These are phyloP conservation scores for Limonius californicus DNA, from an alignment of 1,140 invertebrate genomes.

Conservation along the genomic window DNA sequence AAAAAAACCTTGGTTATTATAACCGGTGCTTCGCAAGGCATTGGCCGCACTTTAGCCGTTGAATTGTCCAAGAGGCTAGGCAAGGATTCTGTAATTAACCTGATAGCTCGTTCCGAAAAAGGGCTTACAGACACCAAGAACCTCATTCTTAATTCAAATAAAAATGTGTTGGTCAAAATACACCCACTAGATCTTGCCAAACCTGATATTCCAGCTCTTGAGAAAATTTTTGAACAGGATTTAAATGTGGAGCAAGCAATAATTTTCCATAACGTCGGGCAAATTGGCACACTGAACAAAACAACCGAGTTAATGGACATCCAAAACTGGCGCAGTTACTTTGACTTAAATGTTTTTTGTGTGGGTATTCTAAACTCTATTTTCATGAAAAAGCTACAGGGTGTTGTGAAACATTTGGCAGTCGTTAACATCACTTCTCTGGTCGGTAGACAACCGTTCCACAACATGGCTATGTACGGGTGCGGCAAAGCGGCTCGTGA, in stretches of 20 bases:
- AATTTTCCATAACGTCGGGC: conserved; percentile 88
- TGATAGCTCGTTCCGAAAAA: conserved; percentile 68
- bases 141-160: conserved; percentile 51
- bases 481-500: conserved; percentile 87
- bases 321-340: conserved; percentile 62
- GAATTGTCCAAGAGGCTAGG: conserved; percentile 55
- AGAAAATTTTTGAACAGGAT: conserved; percentile 42
- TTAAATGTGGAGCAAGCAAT: conserved; percentile 56
- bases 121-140: conserved; percentile 62
- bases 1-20: conserved; percentile 59
- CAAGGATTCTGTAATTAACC: conserved; percentile 61
- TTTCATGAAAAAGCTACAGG: conserved; percentile 59
- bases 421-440: conserved; percentile 89
- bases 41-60: conserved; percentile 73
- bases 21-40: conserved; percentile 85
- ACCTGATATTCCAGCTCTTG: conserved; percentile 49
- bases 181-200: conserved; percentile 58
- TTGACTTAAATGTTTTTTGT: conserved; percentile 76
- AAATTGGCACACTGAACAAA: conserved; percentile 70
- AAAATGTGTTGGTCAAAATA: conserved; percentile 51
- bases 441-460: conserved; percentile 70
- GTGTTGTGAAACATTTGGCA: conserved; percentile 49
- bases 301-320: conserved; percentile 59
- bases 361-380: conserved; percentile 72
- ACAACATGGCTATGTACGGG: conserved; percentile 77